Conservation (phyloP, 1,140 invertebrate genomes). For the Pissodes strobi region DNA sequence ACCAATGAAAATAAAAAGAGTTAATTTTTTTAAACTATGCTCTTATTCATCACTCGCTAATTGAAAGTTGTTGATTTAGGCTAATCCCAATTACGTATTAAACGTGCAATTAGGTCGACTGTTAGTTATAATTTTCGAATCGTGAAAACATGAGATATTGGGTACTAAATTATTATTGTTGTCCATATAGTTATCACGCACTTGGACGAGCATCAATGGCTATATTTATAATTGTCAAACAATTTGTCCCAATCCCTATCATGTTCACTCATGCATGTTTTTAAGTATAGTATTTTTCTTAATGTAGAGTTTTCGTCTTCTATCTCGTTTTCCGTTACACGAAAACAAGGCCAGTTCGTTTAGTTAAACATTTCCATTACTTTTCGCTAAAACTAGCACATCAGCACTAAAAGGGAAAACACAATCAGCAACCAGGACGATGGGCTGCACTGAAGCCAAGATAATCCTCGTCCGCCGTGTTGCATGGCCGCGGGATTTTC, state of each 20-base stretch:
- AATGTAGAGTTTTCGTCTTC: neutral
- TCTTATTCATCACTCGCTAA: no score
- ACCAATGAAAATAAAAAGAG: no score
- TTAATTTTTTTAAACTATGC: no score
- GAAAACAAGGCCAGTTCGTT: neutral
- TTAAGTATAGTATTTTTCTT: neutral
- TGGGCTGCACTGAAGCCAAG: constrained; percentile 56
- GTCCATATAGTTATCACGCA: no score
- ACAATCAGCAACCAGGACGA: constrained; percentile 50
- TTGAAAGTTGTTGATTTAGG: no score
- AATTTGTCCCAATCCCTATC: neutral
- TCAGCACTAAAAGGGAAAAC: constrained; percentile 37
- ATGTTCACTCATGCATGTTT: neutral
- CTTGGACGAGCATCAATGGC: neutral
- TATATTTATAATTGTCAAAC: neutral
- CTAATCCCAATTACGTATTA: no score
- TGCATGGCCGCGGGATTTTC: constrained; percentile 67
- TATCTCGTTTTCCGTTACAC: neutral
- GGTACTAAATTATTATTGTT: no score
- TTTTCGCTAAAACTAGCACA: constrained; percentile 37
- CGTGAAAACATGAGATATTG: no score
- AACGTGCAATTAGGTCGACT: no score
- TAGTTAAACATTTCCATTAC: neutral
- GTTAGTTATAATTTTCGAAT: no score
- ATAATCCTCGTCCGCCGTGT: constrained; percentile 61